Conservation (phyloP, 2,888 invertebrate species). For the Drosophila sordidula region DNA sequence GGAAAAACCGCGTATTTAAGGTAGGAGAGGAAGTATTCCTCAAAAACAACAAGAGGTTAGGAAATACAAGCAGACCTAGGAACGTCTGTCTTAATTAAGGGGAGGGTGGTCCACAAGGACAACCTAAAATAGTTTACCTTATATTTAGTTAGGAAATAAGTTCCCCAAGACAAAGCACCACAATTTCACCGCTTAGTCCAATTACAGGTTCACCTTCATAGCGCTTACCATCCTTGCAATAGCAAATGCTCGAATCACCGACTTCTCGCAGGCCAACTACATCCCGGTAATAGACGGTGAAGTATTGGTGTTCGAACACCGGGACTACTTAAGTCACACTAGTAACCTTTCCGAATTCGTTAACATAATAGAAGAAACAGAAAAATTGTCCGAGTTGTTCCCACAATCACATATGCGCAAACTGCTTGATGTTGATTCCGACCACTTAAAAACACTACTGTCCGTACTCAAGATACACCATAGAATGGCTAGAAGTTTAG, state of each 20-base stretch:
- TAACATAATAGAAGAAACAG: neutral
- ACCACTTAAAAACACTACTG: conserved; percentile 1
- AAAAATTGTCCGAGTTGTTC: neutral
- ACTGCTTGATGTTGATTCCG: conserved; percentile 8
- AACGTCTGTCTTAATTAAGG: no score
- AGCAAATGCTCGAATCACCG: conserved; percentile 8
- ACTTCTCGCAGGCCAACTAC: conserved; percentile 17
- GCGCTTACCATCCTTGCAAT: neutral
- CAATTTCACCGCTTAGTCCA: no score
- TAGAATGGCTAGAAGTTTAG: no score
- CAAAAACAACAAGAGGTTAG: conserved; percentile 2
- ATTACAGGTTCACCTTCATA: conserved; percentile 4
- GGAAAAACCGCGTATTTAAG: conserved; percentile 3
- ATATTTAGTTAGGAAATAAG: no score
- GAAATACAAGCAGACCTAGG: conserved; percentile 15
- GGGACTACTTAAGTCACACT: conserved; percentile 3
- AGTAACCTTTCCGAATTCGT: conserved; percentile 2
- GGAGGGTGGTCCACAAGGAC: no score
- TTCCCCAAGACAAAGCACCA: no score
- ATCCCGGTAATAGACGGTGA: conserved; percentile 15
- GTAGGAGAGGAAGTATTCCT: conserved; percentile 3
- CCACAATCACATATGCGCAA: conserved; percentile 12
- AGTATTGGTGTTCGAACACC: conserved; percentile 11
- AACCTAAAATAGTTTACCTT: conserved; percentile 5
- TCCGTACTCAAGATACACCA: conserved; percentile 5